Conservation (phyloP, 2,888 invertebrate species). For the Onchidella celtica region DNA sequence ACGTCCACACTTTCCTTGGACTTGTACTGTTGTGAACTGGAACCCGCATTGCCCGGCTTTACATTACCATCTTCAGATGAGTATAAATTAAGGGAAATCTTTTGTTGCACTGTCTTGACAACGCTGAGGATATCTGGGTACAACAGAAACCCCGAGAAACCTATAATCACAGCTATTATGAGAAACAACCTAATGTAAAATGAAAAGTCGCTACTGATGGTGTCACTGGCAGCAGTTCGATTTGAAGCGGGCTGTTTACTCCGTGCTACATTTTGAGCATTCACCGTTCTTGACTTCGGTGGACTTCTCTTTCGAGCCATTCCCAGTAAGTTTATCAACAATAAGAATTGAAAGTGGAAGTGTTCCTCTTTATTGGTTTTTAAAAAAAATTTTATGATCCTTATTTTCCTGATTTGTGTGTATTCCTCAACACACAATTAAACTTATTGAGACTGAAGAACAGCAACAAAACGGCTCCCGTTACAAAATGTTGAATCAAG, state of each 20-base stretch:
- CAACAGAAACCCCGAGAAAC: slow-evolving; percentile 47
- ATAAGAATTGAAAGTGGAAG: no score
- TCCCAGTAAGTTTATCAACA: no score
- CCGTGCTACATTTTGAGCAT: not conserved
- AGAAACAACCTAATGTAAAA: not conserved
- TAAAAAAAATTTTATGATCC: no score
- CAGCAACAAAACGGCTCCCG: no score
- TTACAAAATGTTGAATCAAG: no score
- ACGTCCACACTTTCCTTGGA: not conserved
- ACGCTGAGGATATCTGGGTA: slow-evolving; percentile 52
- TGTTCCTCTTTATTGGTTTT: no score
- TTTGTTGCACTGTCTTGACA: slow-evolving; percentile 16
- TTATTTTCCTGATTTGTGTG: no score
- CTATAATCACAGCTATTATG: slow-evolving; percentile 42
- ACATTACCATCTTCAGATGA: not conserved
- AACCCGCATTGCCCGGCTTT: not conserved
- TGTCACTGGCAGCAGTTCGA: not conserved
- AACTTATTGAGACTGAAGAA: no score
- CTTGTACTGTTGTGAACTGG: not conserved
- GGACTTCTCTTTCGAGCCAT: slow-evolving; percentile 28
- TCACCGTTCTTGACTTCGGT: not conserved
- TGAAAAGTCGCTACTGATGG: not conserved
- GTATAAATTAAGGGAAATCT: not conserved
- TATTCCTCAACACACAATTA: no score
- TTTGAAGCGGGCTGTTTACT: no score